These are phyloP conservation scores for Endotricha flammealis DNA, from an alignment of 2,888 invertebrate genomes.

Conservation along the genomic window DNA sequence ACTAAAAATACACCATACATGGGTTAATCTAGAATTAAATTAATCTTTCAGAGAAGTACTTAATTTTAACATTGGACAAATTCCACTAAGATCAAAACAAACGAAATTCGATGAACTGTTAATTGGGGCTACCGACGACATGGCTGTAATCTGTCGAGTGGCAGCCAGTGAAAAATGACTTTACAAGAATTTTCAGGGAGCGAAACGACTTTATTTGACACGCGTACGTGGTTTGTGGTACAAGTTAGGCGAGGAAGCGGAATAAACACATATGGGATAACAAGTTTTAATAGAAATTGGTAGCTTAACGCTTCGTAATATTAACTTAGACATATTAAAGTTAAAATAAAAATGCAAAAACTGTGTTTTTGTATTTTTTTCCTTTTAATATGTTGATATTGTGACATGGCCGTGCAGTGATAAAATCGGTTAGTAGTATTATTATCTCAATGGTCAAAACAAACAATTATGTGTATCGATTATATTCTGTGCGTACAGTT, in stretches of 20 bases:
- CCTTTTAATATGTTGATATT: no score
- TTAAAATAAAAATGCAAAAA: no score
- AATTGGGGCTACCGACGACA: conserved; percentile 1
- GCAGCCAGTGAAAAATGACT: conserved; percentile 43
- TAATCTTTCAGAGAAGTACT: conserved; percentile 2
- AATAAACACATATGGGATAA: not conserved
- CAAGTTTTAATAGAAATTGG: not conserved
- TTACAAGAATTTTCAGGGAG: conserved; percentile 41
- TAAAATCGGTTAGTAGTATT: no score
- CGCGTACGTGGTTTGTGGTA: conserved; percentile 12
- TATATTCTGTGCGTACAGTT: no score
- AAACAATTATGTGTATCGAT: no score
- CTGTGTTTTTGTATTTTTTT: no score
- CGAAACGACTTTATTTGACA: conserved; percentile 26
- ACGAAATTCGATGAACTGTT: conserved; percentile 7
- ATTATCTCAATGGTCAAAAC: no score
- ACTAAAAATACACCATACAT: no score
- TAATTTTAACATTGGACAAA: conserved; percentile 1
- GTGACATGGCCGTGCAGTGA: no score
- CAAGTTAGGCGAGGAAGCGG: conserved; percentile 7
- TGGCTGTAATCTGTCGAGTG: conserved; percentile 12
- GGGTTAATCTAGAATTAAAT: no score
- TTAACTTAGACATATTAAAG: no score
- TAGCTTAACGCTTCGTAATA: not conserved
- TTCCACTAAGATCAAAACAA: conserved; percentile 12